A percentile compares a stretch with the other conserved stretches of the same genome.
Conservation (phyloP, 2,113 vertebrate genomes). For the Vidua macroura region DNA sequence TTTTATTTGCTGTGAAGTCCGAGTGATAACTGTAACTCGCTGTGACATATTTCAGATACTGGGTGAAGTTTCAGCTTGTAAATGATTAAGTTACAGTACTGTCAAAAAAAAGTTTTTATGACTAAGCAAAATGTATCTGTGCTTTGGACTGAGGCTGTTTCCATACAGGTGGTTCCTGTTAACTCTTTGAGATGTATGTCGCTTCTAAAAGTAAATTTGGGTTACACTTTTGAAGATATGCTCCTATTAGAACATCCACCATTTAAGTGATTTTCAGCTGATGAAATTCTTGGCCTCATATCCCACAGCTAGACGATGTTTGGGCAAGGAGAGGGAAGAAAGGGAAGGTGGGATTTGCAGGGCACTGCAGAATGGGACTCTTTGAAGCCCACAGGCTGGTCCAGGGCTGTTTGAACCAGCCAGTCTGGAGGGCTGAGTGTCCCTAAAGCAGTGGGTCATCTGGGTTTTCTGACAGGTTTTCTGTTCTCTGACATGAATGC, state of each 20-base stretch:
- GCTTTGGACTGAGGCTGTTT: slow-evolving; percentile 25
- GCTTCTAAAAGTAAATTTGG: background rate
- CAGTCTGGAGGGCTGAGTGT: background rate
- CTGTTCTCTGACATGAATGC: background rate
- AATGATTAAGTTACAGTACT: slow-evolving; percentile 24
- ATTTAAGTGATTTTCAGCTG: background rate
- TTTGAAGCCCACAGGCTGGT: background rate
- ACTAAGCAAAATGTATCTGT: slow-evolving; percentile 27
- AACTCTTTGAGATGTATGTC: background rate
- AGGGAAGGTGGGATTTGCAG: background rate
- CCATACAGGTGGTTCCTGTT: background rate
- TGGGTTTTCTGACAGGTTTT: background rate
- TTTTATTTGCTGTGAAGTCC: slow-evolving; percentile 51
- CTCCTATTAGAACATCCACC: background rate
- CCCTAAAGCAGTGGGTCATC: background rate
- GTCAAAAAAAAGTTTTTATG: slow-evolving; percentile 33
- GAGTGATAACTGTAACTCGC: slow-evolving; percentile 38
- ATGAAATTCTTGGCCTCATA: background rate
- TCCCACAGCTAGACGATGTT: background rate
- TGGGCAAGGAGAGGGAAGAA: background rate
- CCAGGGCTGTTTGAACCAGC: background rate
- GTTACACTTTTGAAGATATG: background rate
- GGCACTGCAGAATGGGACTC: background rate
- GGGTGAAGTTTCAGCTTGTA: slow-evolving; percentile 41
- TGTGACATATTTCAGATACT: slow-evolving; percentile 55